phyloP scores from a whole-genome alignment of 2,888 invertebrate species.

The Diaphora mendica region DNA sequence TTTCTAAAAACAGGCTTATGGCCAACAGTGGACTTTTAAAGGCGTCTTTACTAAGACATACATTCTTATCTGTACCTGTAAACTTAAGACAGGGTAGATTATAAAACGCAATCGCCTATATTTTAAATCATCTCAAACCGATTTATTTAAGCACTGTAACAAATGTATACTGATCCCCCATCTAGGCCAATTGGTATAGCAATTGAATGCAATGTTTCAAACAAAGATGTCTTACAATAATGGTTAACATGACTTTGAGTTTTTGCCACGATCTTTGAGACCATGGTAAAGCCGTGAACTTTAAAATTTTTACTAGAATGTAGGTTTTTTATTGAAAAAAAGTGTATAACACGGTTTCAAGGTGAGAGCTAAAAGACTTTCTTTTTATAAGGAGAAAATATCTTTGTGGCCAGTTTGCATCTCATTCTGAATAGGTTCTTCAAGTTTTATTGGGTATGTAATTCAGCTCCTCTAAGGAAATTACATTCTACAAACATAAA shows the following conservation, averaged over 20 bases:
- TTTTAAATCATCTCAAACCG: constrained; percentile 15
- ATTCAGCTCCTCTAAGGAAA: background rate
- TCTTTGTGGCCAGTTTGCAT: background rate
- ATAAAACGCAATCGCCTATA: constrained; percentile 7
- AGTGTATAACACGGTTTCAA: constrained; percentile 17
- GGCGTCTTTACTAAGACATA: too few species aligned
- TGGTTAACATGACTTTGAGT: constrained; percentile 18
- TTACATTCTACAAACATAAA: too few species aligned
- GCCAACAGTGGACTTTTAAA: too few species aligned
- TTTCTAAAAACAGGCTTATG: too few species aligned
- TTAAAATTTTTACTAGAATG: constrained; percentile 12
- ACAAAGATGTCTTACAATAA: constrained; percentile 17
- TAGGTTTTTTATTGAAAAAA: constrained; percentile 4
- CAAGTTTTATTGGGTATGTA: background rate
- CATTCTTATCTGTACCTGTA: too few species aligned
- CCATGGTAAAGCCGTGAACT: constrained; percentile 28
- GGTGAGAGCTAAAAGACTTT: constrained; percentile 12
- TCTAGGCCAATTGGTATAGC: constrained; percentile 26
- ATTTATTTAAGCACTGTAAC: constrained; percentile 36
- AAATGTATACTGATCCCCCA: constrained; percentile 37
- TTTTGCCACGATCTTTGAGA: constrained; percentile 21
- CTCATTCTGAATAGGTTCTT: background rate
- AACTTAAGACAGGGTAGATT: background rate
- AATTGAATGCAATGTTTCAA: constrained; percentile 15
- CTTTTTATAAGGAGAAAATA: background rate